Evolutionary conservation across 2,797 vertebrate genomes (phyloP), one percentile per base, ranked within the genome.

Genomic region (Crenuchus spilurus): DNA sequence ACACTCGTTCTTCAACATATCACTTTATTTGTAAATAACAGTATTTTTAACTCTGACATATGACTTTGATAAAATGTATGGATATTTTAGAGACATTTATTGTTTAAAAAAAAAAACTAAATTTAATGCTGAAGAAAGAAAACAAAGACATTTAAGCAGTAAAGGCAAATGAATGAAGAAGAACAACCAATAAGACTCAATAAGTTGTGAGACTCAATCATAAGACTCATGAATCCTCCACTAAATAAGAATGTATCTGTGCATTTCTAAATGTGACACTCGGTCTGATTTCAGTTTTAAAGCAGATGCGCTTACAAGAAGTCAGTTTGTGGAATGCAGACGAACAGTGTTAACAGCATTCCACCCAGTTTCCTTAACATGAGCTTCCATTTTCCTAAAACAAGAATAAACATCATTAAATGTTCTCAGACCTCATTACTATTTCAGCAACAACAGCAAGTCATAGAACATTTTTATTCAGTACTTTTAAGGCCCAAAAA

Each of bases 271-370:
- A 46, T 22, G 26, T 44, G 6, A 30, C 60, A 31, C 4, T 3
- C 0, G 16, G 33, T 5, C 11, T 55, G 8, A 67, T 74, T 16
- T 20, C 33, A 24, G 18, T 33, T 44, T 55, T 26, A 3, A 24
- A 54, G 26, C 24, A 20, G 26, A 62, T 64, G 5, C 8, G 26
- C 39, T 57, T 6, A 49, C 35, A 48, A 16, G 44, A 78, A 70
- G 35, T 48, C 44, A 54, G 35, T 7, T 52, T 52, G 22, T 30
- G 76, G 80, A 80, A 82, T 80, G 80, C 41, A 57, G 75, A 61
- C 14, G 3, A 84, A 80, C 80, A 67, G 58, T 75, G 35, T 71
- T 1, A 18, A 54, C 80, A 31, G 20, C 76, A 82, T 84, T 84
- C 83, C 80, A 46, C 26, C 58, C 44, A 31, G 10, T 51, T 65